phyloP scores from a whole-genome alignment of 2,888 invertebrate species.

The Aphodius sticticus region DNA sequence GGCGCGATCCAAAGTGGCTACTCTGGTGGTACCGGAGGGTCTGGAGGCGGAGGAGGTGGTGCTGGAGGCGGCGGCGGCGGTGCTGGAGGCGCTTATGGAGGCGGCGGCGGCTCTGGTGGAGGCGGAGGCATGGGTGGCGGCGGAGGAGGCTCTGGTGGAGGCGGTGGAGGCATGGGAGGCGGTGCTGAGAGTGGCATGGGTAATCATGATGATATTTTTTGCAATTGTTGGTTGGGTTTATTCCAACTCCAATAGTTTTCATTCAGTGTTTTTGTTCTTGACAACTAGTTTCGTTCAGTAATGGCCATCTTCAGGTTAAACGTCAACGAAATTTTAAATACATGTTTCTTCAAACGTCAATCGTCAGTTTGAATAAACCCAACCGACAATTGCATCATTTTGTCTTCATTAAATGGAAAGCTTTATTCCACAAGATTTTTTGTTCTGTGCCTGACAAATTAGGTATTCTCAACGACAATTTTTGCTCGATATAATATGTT shows the following conservation, averaged over 20 bases:
- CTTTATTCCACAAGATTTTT: not conserved
- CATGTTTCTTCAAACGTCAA: too few species aligned
- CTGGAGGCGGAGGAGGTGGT: constrained; percentile 34
- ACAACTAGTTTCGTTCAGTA: too few species aligned
- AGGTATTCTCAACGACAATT: too few species aligned
- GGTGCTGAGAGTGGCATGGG: not conserved
- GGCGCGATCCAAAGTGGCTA: constrained; percentile 24
- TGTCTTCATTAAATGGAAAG: not conserved
- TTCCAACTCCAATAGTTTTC: not conserved
- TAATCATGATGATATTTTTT: not conserved
- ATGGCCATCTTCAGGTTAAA: too few species aligned
- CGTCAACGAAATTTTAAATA: not conserved
- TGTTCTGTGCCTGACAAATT: too few species aligned
- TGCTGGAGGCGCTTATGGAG: constrained; percentile 48
- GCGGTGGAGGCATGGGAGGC: constrained; percentile 42
- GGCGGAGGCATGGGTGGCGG: constrained; percentile 43
- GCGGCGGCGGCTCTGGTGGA: constrained; percentile 34
- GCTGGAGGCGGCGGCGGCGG: constrained; percentile 40
- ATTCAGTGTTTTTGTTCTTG: too few species aligned
- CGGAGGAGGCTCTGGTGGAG: constrained; percentile 39
- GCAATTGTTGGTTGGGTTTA: not conserved
- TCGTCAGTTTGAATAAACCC: constrained; percentile 1
- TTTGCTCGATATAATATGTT: too few species aligned
- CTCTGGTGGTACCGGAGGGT: constrained; percentile 24
- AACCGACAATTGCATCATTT: not conserved